Conservation (phyloP, 2,113 vertebrate species). For the Callipepla californica region DNA sequence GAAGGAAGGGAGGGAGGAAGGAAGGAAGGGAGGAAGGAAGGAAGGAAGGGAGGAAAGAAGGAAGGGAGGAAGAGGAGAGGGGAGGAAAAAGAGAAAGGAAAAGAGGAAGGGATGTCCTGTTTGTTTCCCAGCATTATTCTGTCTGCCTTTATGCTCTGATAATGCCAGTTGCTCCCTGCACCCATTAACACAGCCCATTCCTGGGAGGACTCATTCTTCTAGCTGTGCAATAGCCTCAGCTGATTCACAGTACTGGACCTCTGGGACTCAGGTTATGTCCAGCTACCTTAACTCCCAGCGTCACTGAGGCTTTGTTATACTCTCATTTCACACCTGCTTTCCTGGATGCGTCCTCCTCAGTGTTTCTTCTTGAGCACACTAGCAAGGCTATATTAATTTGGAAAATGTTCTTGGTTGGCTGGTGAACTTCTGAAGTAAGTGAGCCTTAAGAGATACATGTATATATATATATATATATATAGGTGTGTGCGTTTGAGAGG, state of each 20-base stretch:
- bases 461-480: background rate
- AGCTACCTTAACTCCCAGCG: background rate
- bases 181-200: rapidly evolving
- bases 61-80: too few relatives aligned
- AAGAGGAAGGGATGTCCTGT: background rate
- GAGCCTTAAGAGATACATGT: background rate
- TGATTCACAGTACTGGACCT: background rate
- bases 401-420: background rate
- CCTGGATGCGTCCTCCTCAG: background rate
- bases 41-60: too few relatives aligned
- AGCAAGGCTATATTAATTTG: background rate
- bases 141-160: background rate
- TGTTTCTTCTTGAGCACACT: background rate
- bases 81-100: background rate
- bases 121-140: background rate
- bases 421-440: background rate
- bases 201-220: background rate
- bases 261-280: background rate
- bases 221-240: rapidly evolving
- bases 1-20: too few relatives aligned
- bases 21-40: too few relatives aligned
- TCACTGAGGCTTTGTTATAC: background rate
- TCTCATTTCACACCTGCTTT: background rate
- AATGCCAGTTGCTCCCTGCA: background rate
- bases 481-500: background rate